phyloP scores from a whole-genome alignment of 2,797 vertebrate species.

The Sciaenops ocellatus region DNA sequence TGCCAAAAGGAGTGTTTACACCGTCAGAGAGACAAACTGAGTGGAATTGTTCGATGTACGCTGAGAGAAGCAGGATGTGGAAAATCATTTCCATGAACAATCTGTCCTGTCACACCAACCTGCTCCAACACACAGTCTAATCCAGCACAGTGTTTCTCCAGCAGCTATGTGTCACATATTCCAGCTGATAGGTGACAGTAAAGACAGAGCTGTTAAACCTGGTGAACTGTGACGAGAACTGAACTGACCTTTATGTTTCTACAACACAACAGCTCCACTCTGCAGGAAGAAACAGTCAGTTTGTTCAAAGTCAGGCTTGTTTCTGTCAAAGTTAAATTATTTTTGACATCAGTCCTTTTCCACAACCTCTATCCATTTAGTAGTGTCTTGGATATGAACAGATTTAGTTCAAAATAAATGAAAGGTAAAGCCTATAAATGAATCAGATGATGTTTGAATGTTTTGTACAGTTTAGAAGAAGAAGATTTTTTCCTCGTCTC shows the following conservation, averaged over 20 bases:
- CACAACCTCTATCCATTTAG: neutral
- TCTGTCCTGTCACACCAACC: too few relatives aligned
- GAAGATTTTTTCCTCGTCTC: too few relatives aligned
- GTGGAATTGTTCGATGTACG: too few relatives aligned
- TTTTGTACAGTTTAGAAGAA: neutral
- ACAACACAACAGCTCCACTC: neutral
- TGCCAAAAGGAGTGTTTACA: too few relatives aligned
- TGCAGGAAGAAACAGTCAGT: neutral
- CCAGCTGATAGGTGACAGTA: constrained; percentile 19
- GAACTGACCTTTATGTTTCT: neutral
- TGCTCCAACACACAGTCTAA: too few relatives aligned
- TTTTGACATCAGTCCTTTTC: neutral
- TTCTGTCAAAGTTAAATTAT: neutral
- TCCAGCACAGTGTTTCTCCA: too few relatives aligned
- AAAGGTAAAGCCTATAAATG: too few relatives aligned
- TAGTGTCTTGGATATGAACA: neutral
- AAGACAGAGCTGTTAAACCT: constrained; percentile 9
- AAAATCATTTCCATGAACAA: too few relatives aligned
- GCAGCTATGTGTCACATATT: neutral
- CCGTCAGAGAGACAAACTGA: too few relatives aligned
- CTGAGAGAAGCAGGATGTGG: too few relatives aligned
- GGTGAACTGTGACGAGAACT: neutral
- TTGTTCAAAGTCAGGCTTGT: neutral
- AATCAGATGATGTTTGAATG: too few relatives aligned
- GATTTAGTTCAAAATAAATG: neutral